These are phyloP conservation scores for Magallana angulata DNA, from an alignment of 1,140 invertebrate genomes.

Conservation along the genomic window DNA sequence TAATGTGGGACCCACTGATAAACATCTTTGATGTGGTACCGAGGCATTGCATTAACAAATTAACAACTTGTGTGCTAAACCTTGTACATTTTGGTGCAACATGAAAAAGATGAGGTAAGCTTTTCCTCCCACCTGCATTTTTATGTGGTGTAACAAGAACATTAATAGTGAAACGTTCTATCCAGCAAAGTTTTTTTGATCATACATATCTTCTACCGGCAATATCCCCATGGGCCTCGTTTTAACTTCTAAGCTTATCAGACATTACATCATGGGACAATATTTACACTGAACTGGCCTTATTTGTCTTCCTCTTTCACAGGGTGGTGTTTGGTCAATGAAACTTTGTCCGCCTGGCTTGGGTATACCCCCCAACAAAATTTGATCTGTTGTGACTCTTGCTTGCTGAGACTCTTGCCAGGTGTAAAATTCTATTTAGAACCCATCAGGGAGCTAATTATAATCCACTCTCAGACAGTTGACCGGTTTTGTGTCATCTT, in stretches of 20 bases:
- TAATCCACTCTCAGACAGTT: background rate
- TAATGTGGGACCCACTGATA: background rate
- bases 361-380: background rate
- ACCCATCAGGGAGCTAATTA: constrained; percentile 1
- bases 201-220: background rate
- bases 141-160: background rate
- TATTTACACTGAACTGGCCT: background rate
- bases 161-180: background rate
- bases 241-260: background rate
- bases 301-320: constrained; percentile 30
- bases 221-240: background rate
- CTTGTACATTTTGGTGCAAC: background rate
- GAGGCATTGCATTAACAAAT: background rate
- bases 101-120: background rate
- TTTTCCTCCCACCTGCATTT: background rate
- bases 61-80: background rate
- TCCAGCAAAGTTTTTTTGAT: background rate
- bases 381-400: background rate
- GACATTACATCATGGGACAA: constrained; percentile 10
- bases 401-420: background rate
- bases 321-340: constrained; percentile 6
- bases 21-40: constrained; percentile 4
- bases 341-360: background rate
- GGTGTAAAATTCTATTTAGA: constrained; percentile 24
- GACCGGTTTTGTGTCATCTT: background rate